Evolutionary conservation across 2,113 vertebrate species (phyloP).

Genomic region (Oplegnathus fasciatus): DNA sequence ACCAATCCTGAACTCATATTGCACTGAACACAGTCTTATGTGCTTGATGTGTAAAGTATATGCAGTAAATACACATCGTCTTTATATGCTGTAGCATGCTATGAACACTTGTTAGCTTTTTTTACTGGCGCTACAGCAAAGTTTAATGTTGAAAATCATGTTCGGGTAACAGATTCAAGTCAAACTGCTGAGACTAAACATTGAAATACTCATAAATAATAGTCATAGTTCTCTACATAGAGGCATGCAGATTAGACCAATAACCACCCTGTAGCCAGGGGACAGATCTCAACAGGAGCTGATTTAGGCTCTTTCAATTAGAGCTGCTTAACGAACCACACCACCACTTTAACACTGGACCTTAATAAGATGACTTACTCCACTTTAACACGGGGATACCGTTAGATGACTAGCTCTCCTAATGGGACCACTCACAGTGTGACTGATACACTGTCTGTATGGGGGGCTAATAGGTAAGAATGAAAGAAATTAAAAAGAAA

Average conservation of each 20-base stretch:
- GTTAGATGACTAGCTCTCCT: not conserved
- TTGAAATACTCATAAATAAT: not conserved
- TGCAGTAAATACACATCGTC: not conserved
- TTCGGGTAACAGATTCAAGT: not conserved
- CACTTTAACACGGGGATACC: not conserved
- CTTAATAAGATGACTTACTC: slow-evolving; percentile 8
- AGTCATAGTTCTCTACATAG: not conserved
- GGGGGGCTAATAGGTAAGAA: not conserved
- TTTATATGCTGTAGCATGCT: not conserved
- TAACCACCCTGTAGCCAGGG: not conserved
- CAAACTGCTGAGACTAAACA: not conserved
- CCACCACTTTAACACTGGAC: slow-evolving; percentile 10
- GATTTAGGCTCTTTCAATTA: slow-evolving; percentile 47
- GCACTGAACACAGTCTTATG: no score
- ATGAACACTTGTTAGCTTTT: not conserved
- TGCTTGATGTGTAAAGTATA: not conserved
- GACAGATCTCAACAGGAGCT: slow-evolving; percentile 37
- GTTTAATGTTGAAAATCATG: not conserved
- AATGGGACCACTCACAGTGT: slow-evolving; percentile 20
- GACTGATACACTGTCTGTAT: not conserved
- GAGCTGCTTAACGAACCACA: slow-evolving; percentile 37
- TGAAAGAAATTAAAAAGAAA: not conserved
- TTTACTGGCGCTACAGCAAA: not conserved
- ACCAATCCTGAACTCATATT: no score
- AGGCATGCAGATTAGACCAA: not conserved